These are phyloP conservation scores for Lasioglossum morio DNA, from an alignment of 2,888 invertebrate species.

Conservation along the genomic window DNA sequence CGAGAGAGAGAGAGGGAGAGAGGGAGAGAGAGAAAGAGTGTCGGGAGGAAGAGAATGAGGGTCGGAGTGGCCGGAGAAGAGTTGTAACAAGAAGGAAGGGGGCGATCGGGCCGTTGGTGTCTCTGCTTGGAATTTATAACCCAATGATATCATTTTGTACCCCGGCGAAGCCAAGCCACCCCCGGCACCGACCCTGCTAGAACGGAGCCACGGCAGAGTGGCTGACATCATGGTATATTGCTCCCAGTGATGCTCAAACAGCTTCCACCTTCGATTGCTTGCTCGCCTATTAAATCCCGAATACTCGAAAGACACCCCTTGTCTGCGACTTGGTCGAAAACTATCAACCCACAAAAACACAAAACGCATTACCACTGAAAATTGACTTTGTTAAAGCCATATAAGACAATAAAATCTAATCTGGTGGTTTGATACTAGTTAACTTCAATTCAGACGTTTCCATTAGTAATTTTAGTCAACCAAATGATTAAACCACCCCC, in stretches of 20 bases:
- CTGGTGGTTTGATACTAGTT: not conserved
- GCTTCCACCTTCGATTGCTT: constrained; percentile 71
- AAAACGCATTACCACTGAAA: not conserved
- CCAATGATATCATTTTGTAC: constrained; percentile 84
- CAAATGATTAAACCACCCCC: not conserved
- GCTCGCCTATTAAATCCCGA: constrained; percentile 66
- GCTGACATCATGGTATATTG: constrained; percentile 84
- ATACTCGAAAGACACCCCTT: constrained; percentile 54
- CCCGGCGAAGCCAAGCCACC: constrained; percentile 81
- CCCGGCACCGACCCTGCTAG: constrained; percentile 75
- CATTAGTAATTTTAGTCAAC: not conserved
- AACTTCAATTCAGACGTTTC: not conserved
- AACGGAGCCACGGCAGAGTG: constrained; percentile 78
- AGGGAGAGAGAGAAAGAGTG: constrained; percentile 87
- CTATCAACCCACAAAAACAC: not conserved
- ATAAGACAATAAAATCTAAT: not conserved
- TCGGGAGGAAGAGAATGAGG: constrained; percentile 87
- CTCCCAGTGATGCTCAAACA: constrained; percentile 83
- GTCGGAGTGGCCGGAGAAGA: constrained; percentile 73
- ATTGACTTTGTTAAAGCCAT: not conserved
- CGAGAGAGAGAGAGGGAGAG: constrained; percentile 87
- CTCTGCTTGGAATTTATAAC: constrained; percentile 84
- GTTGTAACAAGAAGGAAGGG: constrained; percentile 77
- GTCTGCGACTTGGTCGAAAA: not conserved
- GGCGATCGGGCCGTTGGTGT: constrained; percentile 81